These are phyloP conservation scores for Saxidomus purpurata DNA, from an alignment of 1,140 invertebrate genomes.

Conservation along the genomic window DNA sequence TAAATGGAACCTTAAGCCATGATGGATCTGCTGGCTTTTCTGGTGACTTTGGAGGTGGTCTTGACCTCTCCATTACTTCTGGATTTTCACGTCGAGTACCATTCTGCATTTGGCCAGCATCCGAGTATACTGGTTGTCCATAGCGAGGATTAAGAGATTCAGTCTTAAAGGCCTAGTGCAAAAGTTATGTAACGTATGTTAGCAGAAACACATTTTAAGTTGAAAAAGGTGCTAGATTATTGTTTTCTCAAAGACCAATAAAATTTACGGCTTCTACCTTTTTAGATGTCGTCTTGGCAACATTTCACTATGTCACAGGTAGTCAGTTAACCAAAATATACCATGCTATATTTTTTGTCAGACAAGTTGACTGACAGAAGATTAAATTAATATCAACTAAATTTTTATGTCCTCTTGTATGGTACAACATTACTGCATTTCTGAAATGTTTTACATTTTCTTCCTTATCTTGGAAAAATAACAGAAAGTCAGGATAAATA, in stretches of 20 bases:
- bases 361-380: too few relatives aligned
- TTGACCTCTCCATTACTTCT: neutral
- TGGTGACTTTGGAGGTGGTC: constrained; percentile 1
- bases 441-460: too few relatives aligned
- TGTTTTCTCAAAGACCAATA: neutral
- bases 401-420: too few relatives aligned
- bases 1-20: constrained; percentile 19
- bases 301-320: too few relatives aligned
- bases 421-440: too few relatives aligned
- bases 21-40: constrained; percentile 12
- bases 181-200: constrained; percentile 2
- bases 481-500: too few relatives aligned
- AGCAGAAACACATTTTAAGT: neutral
- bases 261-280: too few relatives aligned
- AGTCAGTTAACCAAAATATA: too few relatives aligned
- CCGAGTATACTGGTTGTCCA: constrained; percentile 11
- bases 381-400: too few relatives aligned
- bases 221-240: neutral
- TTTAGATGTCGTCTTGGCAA: too few relatives aligned
- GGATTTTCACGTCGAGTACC: neutral
- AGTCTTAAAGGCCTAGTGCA: constrained; percentile 46
- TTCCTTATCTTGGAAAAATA: too few relatives aligned
- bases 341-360: too few relatives aligned
- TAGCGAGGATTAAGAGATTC: neutral
- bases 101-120: neutral